Conservation (phyloP, 2,797 vertebrate species). For the Clarias laeviceps region DNA sequence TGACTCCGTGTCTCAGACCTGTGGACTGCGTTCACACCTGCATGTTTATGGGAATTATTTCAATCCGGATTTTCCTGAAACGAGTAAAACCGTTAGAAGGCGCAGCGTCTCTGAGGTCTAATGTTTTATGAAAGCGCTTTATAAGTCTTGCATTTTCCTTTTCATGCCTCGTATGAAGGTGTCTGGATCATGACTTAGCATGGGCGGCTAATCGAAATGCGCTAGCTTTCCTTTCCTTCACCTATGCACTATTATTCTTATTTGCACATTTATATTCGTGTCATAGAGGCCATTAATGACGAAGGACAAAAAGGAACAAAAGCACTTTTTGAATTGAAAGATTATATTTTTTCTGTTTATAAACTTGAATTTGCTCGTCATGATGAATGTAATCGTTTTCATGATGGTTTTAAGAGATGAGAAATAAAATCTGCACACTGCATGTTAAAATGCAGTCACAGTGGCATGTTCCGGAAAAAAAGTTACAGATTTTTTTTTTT, state of each 20-base stretch:
- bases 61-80: neutral
- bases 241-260: neutral
- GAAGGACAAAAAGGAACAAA: neutral
- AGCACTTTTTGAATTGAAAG: slow-evolving; percentile 11
- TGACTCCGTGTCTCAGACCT: neutral
- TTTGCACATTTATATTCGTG: neutral
- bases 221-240: neutral
- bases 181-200: neutral
- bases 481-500: neutral
- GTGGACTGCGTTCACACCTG: neutral
- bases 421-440: neutral
- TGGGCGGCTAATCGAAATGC: neutral
- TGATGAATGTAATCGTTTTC: neutral
- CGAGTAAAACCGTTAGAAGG: neutral
- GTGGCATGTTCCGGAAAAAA: too few species aligned
- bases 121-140: neutral
- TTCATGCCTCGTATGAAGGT: neutral
- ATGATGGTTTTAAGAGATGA: neutral
- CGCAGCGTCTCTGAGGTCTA: neutral
- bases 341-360: neutral
- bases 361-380: neutral
- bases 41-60: neutral
- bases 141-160: neutral
- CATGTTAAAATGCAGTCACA: neutral
- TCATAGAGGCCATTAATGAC: neutral